Percentiles rank a stretch among this genome's conserved stretches.
These are phyloP conservation scores for Umimayanthus kanabou DNA, from an alignment of 92 coral and sea anemone genomes.

Conservation along the genomic window DNA sequence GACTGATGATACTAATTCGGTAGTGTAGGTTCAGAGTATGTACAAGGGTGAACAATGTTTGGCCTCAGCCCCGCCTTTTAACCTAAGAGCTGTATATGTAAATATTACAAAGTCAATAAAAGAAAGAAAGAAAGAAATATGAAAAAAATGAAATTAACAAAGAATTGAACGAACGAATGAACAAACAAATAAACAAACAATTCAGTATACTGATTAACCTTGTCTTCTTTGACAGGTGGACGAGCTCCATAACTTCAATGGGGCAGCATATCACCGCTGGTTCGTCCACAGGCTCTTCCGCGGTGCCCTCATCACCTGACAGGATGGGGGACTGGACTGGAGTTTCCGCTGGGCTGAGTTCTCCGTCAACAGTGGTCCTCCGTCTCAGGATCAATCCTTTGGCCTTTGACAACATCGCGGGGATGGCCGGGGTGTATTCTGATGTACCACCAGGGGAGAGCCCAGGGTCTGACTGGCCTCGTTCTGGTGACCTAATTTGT, in stretches of 20 bases:
- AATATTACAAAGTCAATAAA: too few relatives aligned
- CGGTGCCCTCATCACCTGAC: conserved; percentile 20
- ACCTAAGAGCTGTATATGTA: too few relatives aligned
- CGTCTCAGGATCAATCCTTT: conserved; percentile 54
- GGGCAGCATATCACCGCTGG: conserved; percentile 44
- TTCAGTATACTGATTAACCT: conserved; percentile 26
- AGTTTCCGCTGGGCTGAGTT: conserved; percentile 16
- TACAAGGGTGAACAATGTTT: too few relatives aligned
- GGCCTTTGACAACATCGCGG: conserved; percentile 33
- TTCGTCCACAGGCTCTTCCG: conserved; percentile 11
- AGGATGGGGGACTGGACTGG: not conserved
- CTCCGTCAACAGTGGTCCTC: conserved; percentile 6
- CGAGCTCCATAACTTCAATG: conserved; percentile 48
- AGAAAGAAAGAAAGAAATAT: not conserved
- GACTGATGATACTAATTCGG: too few relatives aligned
- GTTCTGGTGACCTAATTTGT: conserved; percentile 2
- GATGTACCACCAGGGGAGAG: conserved; percentile 15
- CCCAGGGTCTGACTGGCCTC: conserved; percentile 23
- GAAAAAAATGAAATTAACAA: too few relatives aligned
- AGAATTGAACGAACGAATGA: too few relatives aligned
- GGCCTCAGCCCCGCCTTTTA: too few relatives aligned
- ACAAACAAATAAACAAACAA: not conserved
- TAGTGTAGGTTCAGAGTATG: too few relatives aligned
- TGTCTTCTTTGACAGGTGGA: conserved; percentile 49
- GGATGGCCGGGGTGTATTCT: conserved; percentile 31